phyloP scores from a whole-genome alignment of 2,113 vertebrate genomes.

The Mionectes macconnelli region DNA sequence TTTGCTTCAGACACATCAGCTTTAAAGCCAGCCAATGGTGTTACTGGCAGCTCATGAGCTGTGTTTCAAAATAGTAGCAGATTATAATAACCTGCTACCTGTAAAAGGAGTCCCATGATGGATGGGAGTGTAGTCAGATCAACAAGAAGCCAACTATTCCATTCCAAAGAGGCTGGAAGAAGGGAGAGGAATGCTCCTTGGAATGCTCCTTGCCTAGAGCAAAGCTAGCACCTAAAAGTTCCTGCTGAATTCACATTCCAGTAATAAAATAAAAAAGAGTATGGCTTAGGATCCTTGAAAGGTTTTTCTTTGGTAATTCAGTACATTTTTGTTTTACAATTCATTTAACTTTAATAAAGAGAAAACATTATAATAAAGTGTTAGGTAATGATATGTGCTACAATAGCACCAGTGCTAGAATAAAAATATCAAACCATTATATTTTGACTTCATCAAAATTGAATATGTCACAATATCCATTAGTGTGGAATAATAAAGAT shows the following conservation, averaged over 20 bases:
- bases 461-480: not conserved
- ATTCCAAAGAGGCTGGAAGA: not conserved
- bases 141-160: rapidly evolving
- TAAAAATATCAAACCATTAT: not conserved
- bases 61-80: not conserved
- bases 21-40: not conserved
- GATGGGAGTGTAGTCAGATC: rapidly evolving
- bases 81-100: not conserved
- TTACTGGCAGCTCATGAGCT: not conserved
- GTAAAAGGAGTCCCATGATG: rapidly evolving
- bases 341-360: not conserved
- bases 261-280: not conserved
- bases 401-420: not conserved
- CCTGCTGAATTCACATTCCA: not conserved
- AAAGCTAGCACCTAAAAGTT: not conserved
- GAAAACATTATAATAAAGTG: not conserved
- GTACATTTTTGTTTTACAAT: not conserved
- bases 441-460: not conserved
- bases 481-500: not conserved
- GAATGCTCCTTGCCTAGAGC: not conserved
- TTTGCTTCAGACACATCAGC: not conserved
- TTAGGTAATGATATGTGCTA: not conserved
- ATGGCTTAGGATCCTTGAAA: not conserved
- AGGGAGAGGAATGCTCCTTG: not conserved
- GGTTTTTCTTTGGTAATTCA: not conserved